Base-by-base conservation (phyloP, 2,113 vertebrate genomes). In the Triplophysa rosa region DNA sequence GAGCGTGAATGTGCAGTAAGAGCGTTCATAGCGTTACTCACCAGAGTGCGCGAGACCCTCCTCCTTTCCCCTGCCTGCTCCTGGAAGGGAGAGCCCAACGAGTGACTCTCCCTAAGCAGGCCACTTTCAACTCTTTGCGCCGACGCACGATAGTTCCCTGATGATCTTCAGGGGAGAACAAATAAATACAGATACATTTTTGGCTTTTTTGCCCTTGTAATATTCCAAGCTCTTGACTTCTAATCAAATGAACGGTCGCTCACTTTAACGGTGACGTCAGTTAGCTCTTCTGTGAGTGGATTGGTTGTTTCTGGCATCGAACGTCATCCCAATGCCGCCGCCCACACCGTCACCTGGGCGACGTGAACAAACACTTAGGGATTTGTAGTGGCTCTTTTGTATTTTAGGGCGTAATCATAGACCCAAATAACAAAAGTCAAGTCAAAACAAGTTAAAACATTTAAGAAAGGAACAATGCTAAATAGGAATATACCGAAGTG, bases 191-290 rank as follows among this genome's bases (percentile, higher is more conserved):
- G 33, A 19, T 2, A 40, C 63, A 62, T 54, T 40, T 47, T 71
- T 13, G 37, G 47, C 59, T 58, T 47, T 19, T 42, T 16, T 61
- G 61, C 76, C 33, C 52, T 71, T 47, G 85, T 86, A 80, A 87
- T 63, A 68, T 85, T 83, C 80, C 73, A 81, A 83, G 87, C 79
- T 89, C 87, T 84, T 65, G 74, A 77, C 62, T 77, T 77, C 66
- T 54, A 40, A 74, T 78, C 84, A 47, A 86, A 87, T 89, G 91
- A 91, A 91, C 88, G 92, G 83, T 23, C 77, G 82, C 85, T 87
- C 85, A 33, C 91, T 93, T 93, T 92, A 92, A 93, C 12, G n/a
- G 71, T 92, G 91, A 93, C 93, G 92, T 91, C 87, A 85, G 82
- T 59, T 37, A 21, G 54, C 65, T 29, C 62, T 74, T 49, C 40